These are phyloP conservation scores for Epinotia nisella DNA, from an alignment of 2,888 invertebrate genomes.

Conservation along the genomic window DNA sequence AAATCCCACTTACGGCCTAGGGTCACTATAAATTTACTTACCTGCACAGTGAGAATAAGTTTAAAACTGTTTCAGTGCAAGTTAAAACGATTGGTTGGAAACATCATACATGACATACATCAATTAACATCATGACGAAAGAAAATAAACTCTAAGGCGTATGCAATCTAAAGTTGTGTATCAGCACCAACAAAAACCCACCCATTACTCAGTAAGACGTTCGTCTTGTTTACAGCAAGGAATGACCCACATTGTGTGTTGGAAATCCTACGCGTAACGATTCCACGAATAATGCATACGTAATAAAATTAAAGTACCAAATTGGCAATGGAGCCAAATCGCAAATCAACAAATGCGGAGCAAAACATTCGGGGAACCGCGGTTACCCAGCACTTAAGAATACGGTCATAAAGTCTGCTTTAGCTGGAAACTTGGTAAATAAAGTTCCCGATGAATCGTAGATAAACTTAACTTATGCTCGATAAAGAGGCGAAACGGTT, in stretches of 20 bases:
- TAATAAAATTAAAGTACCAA: conserved; percentile 23
- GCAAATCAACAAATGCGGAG: conserved; percentile 20
- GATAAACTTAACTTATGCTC: conserved; percentile 6
- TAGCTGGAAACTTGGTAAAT: conserved; percentile 16
- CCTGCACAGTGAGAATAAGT: too few species aligned
- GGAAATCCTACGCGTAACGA: conserved; percentile 8
- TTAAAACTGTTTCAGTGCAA: too few species aligned
- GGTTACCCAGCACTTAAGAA: conserved; percentile 25
- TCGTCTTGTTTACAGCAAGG: conserved; percentile 7
- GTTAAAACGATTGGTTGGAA: too few species aligned
- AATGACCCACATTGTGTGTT: conserved; percentile 3
- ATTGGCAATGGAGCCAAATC: conserved; percentile 36
- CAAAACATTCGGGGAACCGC: conserved; percentile 21
- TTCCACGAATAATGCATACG: conserved; percentile 31
- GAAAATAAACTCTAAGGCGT: background rate
- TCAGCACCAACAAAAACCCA: background rate
- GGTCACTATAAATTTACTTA: too few species aligned
- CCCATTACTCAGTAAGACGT: background rate
- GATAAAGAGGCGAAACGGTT: conserved; percentile 6
- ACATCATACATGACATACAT: too few species aligned
- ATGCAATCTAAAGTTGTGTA: background rate
- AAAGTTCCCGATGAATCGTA: conserved; percentile 5
- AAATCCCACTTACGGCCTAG: too few species aligned
- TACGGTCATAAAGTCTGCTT: conserved; percentile 9
- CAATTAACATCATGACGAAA: too few species aligned